Percentiles rank a stretch among this genome's conserved stretches.
phyloP scores from a whole-genome alignment of 2,113 vertebrate species.

The Trichomycterus rosablanca region DNA sequence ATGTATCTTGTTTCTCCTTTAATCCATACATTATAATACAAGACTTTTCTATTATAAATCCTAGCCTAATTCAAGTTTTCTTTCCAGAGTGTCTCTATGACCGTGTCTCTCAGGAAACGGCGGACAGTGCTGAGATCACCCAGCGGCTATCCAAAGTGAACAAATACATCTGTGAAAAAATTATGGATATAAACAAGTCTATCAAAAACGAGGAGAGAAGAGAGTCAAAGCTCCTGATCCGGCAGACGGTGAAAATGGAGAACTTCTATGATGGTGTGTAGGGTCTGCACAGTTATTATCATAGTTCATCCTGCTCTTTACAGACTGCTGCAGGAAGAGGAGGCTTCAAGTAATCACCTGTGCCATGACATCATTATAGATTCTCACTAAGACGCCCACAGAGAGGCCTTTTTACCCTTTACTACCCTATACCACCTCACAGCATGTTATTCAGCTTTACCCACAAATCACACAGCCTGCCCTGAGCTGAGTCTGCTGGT shows the following conservation, averaged over 20 bases:
- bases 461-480: constrained; percentile 19
- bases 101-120: constrained; percentile 97
- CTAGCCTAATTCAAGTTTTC: constrained; percentile 11
- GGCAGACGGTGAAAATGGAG: constrained; percentile 78
- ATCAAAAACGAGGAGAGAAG: constrained; percentile 98
- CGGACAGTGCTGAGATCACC: constrained; percentile 96
- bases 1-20: too few relatives aligned
- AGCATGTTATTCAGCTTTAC: constrained; percentile 42
- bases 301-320: constrained; percentile 57
- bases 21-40: too few relatives aligned
- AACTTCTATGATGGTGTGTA: constrained; percentile 77
- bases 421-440: constrained; percentile 20
- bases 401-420: constrained; percentile 29
- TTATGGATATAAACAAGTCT: constrained; percentile 99
- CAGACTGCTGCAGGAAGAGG: constrained; percentile 50
- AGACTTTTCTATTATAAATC: background rate
- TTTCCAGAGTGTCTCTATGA: constrained; percentile 94
- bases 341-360: constrained; percentile 46
- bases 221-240: constrained; percentile 87
- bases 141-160: constrained; percentile 99
- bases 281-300: constrained; percentile 53
- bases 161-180: constrained; percentile 99
- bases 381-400: constrained; percentile 50
- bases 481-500: constrained; percentile 11
- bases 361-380: constrained; percentile 52